Percentiles rank a stretch among this genome's conserved stretches.
Evolutionary conservation across 2,888 invertebrate species (phyloP).

Genomic region (Hypercompe scribonia): DNA sequence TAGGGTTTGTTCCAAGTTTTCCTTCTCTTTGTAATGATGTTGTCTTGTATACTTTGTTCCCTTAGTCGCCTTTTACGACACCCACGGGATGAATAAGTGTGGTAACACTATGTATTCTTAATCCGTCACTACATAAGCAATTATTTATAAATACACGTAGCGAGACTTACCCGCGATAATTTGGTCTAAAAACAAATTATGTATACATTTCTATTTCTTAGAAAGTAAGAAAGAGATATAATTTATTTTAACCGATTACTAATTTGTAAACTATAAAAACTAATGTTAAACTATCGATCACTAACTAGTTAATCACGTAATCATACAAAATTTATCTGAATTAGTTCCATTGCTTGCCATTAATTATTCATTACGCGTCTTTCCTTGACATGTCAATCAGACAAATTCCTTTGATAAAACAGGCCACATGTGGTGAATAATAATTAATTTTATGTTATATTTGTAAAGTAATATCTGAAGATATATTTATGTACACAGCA

Average conservation of each 20-base stretch:
- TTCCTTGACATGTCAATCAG: slow-evolving; percentile 10
- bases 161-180: no score
- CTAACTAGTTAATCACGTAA: background rate
- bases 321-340: background rate
- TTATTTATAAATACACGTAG: no score
- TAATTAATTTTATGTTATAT: slow-evolving; percentile 2
- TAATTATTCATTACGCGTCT: background rate
- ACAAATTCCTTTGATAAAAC: slow-evolving; percentile 1
- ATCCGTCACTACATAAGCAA: no score
- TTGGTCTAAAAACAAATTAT: no score
- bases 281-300: background rate
- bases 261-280: background rate
- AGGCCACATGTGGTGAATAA: background rate
- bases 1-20: no score
- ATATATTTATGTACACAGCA: background rate
- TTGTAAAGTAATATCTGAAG: background rate
- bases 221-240: no score
- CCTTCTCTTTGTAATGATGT: no score
- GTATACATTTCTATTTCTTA: no score
- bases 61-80: no score
- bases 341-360: background rate
- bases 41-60: no score
- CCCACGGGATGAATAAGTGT: no score
- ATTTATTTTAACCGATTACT: background rate
- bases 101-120: no score